phyloP scores from a whole-genome alignment of 2,888 invertebrate species.

The Mongoloraphidia duomilia region DNA sequence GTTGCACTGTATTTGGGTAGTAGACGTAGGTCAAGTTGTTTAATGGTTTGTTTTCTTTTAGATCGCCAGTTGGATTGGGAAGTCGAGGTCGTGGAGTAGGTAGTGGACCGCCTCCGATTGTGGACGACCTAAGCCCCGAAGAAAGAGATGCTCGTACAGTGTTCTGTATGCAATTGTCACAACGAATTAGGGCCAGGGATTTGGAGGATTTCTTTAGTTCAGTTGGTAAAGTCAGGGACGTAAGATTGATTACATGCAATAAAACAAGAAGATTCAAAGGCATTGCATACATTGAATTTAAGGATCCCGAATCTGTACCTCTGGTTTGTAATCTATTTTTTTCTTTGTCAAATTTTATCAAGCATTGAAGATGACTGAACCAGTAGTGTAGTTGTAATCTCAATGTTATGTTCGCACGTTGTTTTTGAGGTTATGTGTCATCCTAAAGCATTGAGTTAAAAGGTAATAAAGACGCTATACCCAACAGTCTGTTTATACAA shows the following conservation, averaged over 20 bases:
- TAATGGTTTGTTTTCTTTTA: too few species aligned
- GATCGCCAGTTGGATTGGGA: too few species aligned
- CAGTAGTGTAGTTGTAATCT: too few species aligned
- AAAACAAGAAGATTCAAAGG: conserved; percentile 98
- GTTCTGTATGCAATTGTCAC: conserved; percentile 96
- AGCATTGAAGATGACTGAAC: too few species aligned
- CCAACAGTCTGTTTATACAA: too few species aligned
- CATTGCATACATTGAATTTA: conserved; percentile 99
- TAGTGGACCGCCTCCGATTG: conserved; percentile 41
- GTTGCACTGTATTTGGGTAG: too few species aligned
- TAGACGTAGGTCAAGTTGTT: too few species aligned
- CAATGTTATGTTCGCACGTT: too few species aligned
- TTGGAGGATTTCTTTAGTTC: conserved; percentile 97
- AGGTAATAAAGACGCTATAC: too few species aligned
- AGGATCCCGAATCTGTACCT: conserved; percentile 93
- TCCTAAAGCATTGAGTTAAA: too few species aligned
- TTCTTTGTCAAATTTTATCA: not conserved
- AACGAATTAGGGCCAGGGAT: conserved; percentile 84
- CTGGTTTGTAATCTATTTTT: conserved; percentile 43
- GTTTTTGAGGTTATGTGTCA: too few species aligned
- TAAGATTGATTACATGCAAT: conserved; percentile 95
- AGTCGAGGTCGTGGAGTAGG: too few species aligned
- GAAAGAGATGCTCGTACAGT: conserved; percentile 97
- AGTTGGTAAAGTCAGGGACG: conserved; percentile 96
- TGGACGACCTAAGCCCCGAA: conserved; percentile 77